phyloP scores from a whole-genome alignment of 2,113 vertebrate genomes.

The Rhineura floridana region DNA sequence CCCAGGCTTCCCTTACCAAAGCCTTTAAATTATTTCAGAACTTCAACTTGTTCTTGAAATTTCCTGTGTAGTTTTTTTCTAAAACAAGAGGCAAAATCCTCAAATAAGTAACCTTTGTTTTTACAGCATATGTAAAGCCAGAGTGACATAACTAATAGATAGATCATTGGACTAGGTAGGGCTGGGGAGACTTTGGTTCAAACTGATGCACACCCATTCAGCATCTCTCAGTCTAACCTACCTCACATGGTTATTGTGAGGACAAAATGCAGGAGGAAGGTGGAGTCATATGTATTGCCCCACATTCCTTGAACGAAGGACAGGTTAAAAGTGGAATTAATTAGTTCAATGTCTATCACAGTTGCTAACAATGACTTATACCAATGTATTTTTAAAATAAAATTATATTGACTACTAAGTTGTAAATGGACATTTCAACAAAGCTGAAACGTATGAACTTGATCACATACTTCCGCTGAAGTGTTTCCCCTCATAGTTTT shows the following conservation, averaged over 20 bases:
- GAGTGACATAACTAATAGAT: background rate
- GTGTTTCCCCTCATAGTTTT: background rate
- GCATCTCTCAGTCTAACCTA: background rate
- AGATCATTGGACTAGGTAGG: background rate
- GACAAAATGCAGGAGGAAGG: no score
- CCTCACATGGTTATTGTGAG: no score
- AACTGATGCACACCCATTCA: no score
- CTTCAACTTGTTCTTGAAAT: no score
- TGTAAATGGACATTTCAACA: background rate
- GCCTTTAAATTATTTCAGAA: no score
- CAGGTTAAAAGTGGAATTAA: background rate
- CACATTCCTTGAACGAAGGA: no score
- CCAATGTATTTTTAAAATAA: background rate
- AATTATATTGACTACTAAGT: background rate
- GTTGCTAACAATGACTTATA: background rate
- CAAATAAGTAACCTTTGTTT: background rate
- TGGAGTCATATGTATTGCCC: background rate
- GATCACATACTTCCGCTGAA: background rate
- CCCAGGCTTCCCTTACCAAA: no score
- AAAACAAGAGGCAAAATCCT: background rate
- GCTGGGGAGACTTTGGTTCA: no score
- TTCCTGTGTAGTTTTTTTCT: background rate
- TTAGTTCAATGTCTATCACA: background rate
- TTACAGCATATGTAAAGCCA: background rate
- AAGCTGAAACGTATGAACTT: background rate